These are phyloP conservation scores for Mus musculus DNA, from an alignment of 2,113 vertebrate genomes.

Conservation along the genomic window DNA sequence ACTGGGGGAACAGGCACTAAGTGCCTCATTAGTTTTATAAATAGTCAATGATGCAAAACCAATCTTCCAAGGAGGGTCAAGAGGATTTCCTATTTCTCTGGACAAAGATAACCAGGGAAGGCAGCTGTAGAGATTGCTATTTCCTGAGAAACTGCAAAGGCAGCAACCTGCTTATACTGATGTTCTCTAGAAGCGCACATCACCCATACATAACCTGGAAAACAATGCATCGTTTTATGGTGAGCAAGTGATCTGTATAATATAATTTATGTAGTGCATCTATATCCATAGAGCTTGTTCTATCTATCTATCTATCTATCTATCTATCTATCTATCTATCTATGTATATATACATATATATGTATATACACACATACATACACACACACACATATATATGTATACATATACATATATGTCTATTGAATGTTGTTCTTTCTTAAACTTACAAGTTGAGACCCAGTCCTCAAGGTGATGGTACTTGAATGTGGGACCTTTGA, in stretches of 20 bases:
- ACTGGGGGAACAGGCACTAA: background rate
- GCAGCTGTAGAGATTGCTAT: background rate
- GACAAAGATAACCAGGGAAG: conserved; percentile 13
- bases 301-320: background rate
- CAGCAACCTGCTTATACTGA: background rate
- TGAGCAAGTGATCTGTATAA: background rate
- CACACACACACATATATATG: too few species aligned
- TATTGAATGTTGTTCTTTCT: background rate
- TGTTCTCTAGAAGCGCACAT: background rate
- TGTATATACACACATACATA: too few species aligned
- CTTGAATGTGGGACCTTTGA: background rate
- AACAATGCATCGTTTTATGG: background rate
- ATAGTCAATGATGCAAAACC: background rate
- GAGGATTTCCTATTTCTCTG: background rate
- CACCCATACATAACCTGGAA: background rate
- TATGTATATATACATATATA: background rate
- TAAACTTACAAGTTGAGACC: background rate
- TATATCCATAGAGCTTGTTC: too few species aligned
- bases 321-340: accelerated
- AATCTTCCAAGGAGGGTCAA: conserved; percentile 33
- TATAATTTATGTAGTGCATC: background rate
- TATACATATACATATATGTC: too few species aligned
- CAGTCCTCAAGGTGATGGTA: background rate
- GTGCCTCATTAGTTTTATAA: background rate
- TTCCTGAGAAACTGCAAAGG: conserved; percentile 28